Percentiles rank a stretch among this genome's conserved stretches.
Conservation (phyloP, 35 echinoderm and acorn worm genomes). For the Anneissia japonica region DNA sequence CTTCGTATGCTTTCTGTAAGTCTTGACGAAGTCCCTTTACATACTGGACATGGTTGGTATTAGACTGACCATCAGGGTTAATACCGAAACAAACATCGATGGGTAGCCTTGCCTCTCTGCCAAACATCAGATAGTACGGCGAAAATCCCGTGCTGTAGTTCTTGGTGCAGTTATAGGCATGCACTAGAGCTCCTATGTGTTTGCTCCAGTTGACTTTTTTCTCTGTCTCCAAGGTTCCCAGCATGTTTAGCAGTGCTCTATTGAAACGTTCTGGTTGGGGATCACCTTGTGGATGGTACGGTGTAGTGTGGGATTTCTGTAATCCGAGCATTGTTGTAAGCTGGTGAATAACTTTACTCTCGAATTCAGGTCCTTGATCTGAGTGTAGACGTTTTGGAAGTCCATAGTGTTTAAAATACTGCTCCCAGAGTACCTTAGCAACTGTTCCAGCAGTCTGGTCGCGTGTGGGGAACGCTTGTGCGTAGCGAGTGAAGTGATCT, state of each 20-base stretch:
- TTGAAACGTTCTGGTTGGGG: too few species aligned
- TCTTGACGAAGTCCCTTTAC: not conserved
- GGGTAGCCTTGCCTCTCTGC: constrained; percentile 39
- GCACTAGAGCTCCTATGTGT: constrained; percentile 36
- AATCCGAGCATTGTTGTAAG: not conserved
- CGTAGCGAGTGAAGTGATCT: constrained; percentile 50
- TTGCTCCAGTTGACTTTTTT: constrained; percentile 47
- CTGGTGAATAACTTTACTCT: constrained; percentile 11
- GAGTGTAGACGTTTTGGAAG: constrained; percentile 15
- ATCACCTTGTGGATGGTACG: too few species aligned
- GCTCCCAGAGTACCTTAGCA: constrained; percentile 12
- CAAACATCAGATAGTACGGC: constrained; percentile 49
- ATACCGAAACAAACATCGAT: constrained; percentile 39
- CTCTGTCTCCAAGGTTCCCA: constrained; percentile 32
- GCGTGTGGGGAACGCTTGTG: constrained; percentile 45
- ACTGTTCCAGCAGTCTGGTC: constrained; percentile 34
- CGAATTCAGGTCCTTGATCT: constrained; percentile 35
- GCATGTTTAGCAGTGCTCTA: constrained; percentile 42
- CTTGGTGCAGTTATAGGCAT: constrained; percentile 61
- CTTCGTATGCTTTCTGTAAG: constrained; percentile 6
- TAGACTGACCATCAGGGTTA: constrained; percentile 17
- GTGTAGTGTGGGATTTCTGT: constrained; percentile 9
- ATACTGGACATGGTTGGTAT: constrained; percentile 27
- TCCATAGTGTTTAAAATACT: constrained; percentile 29
- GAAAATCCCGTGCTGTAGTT: constrained; percentile 39